Base-by-base conservation (phyloP, 2,113 vertebrate species). In the Macrotis lagotis region DNA sequence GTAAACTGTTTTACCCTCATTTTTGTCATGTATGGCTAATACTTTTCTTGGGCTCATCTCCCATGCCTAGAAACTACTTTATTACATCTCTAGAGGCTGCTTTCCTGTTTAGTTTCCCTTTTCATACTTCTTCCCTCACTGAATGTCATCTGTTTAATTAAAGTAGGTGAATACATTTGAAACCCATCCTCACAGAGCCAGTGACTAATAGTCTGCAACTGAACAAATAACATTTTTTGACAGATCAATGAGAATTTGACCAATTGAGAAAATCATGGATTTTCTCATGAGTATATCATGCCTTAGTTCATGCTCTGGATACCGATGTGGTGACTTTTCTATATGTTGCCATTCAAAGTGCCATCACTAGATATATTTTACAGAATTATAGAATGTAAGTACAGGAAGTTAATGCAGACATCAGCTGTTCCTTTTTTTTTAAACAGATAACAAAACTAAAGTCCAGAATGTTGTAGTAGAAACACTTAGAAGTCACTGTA, bases 1-100 rank as follows among this genome's bases (percentile, higher is more conserved):
- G 1, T 98, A 98, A 98, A 98, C 97, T 97, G 97, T 96, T 98
- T 94, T 90, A 97, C 97, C 83, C 92, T 94, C 95, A n/a, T n/a
- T n/a, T n/a, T n/a, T n/a, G n/a, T n/a, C n/a, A n/a, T n/a, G n/a
- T n/a, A 31, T 48, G 37, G 28, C 53, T 48, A 44, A 83, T 90
- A 28, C 47, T n/a, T 37, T 90, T 92, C 37, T 55, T 47, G 26
- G 48, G 48, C 66, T 90, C 50, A 47, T 91, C 90, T 89, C 66
- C 37, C 49, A 92, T 66, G 24, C 51, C 47, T 52, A 91, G 51
- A 93, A 93, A 28, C 12, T 11, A 66, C 22, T 90, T 92, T 66
- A 50, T 51, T 52, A 25, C 93, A 50, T 91, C 49, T 93, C 50
- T 12, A 94, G 50, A n/a, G 16, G n/a, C n/a, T 22, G n/a, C 48